phyloP scores from a whole-genome alignment of 2,888 invertebrate genomes.

The Saturnia pavonia region DNA sequence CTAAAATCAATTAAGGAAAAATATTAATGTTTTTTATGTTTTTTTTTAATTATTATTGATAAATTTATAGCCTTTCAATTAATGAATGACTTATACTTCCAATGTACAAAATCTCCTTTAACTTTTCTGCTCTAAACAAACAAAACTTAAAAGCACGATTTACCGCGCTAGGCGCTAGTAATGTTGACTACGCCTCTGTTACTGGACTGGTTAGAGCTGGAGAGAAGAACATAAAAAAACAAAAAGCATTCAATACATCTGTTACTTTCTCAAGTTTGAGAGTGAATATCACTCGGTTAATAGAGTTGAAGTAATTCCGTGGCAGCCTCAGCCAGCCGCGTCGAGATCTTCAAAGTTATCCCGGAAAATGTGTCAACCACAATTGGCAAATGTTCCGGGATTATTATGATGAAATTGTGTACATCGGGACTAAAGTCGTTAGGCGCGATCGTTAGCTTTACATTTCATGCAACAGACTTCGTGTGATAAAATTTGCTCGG shows the following conservation, averaged over 20 bases:
- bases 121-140: too few species aligned
- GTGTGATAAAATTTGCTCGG: not conserved
- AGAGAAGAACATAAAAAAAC: not conserved
- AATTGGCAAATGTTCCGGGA: conserved; percentile 33
- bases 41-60: too few species aligned
- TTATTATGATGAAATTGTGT: conserved; percentile 28
- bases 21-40: too few species aligned
- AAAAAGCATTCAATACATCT: conserved; percentile 10
- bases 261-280: not conserved
- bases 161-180: too few species aligned
- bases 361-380: conserved; percentile 35
- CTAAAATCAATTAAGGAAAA: too few species aligned
- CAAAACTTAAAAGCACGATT: too few species aligned
- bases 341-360: conserved; percentile 36
- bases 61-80: too few species aligned
- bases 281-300: not conserved
- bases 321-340: not conserved
- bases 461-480: conserved; percentile 5
- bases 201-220: not conserved
- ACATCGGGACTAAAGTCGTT: conserved; percentile 12
- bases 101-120: too few species aligned
- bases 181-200: too few species aligned
- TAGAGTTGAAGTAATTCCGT: conserved; percentile 9
- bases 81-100: too few species aligned
- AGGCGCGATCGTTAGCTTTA: conserved; percentile 15